Evolutionary conservation across 2,888 invertebrate genomes (phyloP).

Genomic region (Cerastoderma edule): DNA sequence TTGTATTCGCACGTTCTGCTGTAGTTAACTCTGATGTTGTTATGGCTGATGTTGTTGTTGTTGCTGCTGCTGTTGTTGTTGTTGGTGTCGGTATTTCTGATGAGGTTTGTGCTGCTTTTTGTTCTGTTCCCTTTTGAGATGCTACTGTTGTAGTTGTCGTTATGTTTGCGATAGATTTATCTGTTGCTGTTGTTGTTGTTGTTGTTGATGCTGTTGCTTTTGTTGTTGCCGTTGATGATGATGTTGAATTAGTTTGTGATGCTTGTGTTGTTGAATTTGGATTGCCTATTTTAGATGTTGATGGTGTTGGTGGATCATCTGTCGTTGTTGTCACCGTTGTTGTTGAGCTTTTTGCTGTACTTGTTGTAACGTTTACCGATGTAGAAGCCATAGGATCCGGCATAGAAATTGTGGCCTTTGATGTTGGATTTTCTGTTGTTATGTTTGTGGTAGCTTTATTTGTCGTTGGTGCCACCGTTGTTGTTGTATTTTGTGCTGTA

Average conservation of each 20-base stretch:
- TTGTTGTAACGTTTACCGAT: background rate
- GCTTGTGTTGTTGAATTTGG: background rate
- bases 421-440: background rate
- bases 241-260: background rate
- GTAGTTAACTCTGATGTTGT: background rate
- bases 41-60: background rate
- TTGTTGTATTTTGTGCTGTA: too few species aligned
- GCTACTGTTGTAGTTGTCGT: too few species aligned
- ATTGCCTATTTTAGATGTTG: too few species aligned
- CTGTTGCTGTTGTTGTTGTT: background rate
- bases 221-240: conserved; percentile 4
- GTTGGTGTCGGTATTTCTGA: background rate
- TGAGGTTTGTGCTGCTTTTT: background rate
- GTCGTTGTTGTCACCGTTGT: background rate
- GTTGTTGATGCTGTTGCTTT: background rate
- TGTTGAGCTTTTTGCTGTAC: background rate
- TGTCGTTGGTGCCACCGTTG: background rate
- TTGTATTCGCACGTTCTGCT: background rate
- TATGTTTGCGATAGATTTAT: too few species aligned
- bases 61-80: background rate
- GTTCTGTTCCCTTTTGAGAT: too few species aligned
- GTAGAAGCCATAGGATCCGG: too few species aligned
- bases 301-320: background rate
- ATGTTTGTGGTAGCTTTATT: background rate
- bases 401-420: background rate